Evolutionary conservation across 2,888 invertebrate genomes (phyloP).

Genomic region (Heliothis peltigera): DNA sequence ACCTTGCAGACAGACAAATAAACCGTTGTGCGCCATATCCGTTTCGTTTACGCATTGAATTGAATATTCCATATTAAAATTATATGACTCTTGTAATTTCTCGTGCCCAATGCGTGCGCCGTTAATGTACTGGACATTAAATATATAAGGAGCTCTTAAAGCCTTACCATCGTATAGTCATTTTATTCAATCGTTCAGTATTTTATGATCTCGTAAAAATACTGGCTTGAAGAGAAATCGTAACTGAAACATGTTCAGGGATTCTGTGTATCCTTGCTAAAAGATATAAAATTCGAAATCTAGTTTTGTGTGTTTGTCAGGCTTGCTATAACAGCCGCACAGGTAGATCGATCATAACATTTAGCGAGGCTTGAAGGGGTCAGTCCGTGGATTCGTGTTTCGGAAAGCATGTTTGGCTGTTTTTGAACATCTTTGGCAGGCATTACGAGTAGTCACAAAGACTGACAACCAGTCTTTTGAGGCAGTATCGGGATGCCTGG

Average conservation of each 20-base stretch:
- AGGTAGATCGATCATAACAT: no score
- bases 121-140: not conserved
- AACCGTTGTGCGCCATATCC: not conserved
- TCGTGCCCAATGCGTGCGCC: not conserved
- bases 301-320: not conserved
- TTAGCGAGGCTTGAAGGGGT: no score
- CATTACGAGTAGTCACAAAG: no score
- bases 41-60: not conserved
- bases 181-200: not conserved
- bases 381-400: no score
- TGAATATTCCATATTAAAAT: not conserved
- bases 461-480: no score
- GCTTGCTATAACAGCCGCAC: no score
- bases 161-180: not conserved
- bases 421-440: no score
- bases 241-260: constrained; percentile 1
- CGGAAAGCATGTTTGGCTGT: no score
- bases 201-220: not conserved
- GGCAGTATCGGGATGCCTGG: no score
- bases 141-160: not conserved
- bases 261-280: not conserved
- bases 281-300: not conserved
- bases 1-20: no score
- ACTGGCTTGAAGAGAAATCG: not conserved
- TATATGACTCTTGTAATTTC: not conserved